Percentiles rank a stretch among this genome's conserved stretches.
Conservation (phyloP, 2,888 invertebrate species). For the Phytoseiulus persimilis region DNA sequence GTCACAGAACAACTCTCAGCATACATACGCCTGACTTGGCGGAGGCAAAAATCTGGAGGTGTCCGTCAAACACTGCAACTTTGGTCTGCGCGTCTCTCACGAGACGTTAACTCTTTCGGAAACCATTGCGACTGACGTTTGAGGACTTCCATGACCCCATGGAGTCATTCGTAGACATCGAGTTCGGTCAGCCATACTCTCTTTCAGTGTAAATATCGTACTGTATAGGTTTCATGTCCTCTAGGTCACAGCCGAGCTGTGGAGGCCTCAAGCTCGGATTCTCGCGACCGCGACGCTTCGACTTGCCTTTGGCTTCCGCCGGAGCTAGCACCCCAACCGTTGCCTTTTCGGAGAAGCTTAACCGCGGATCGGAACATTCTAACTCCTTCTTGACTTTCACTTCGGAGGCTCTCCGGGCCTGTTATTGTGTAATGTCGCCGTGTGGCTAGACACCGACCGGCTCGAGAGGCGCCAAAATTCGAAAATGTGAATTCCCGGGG, state of each 20-base stretch:
- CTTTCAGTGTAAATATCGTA: not conserved
- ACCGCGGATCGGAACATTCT: not conserved
- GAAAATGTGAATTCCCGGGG: too few species aligned
- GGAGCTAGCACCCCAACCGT: not conserved
- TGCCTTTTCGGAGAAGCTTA: not conserved
- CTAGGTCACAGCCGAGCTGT: not conserved
- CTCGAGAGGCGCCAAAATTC: too few species aligned
- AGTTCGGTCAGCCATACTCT: not conserved
- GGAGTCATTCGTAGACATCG: not conserved
- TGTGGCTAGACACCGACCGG: too few species aligned
- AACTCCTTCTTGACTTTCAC: not conserved
- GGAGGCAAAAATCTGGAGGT: too few species aligned
- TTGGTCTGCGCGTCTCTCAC: too few species aligned
- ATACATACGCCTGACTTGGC: too few species aligned
- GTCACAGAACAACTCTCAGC: not conserved
- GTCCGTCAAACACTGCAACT: too few species aligned
- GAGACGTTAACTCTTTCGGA: too few species aligned
- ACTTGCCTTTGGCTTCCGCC: not conserved
- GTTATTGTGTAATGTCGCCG: too few species aligned
- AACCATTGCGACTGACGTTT: too few species aligned
- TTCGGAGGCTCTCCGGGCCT: too few species aligned
- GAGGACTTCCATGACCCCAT: too few species aligned
- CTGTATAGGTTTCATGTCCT: not conserved
- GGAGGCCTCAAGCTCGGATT: not conserved
- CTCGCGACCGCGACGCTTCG: not conserved